Evolutionary conservation across 1,140 invertebrate genomes (phyloP).

Genomic region (Sitophilus oryzae): DNA sequence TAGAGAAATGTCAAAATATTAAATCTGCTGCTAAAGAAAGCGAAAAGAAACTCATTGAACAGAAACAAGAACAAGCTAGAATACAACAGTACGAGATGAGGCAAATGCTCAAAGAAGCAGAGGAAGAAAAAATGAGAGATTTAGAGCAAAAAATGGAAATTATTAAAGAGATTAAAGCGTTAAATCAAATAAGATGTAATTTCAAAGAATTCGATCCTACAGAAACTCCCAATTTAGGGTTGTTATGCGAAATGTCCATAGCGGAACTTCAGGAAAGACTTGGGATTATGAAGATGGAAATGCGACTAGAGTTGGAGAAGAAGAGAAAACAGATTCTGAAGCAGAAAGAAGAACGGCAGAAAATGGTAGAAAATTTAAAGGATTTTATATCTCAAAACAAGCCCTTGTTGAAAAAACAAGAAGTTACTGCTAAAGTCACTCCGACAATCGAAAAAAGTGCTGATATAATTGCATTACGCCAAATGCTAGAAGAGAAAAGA

Average conservation of each 20-base stretch:
- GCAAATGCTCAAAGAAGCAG: conserved; percentile 39
- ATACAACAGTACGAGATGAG: conserved; percentile 46
- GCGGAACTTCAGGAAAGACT: conserved; percentile 51
- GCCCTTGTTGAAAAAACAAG: neutral
- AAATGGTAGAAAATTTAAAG: conserved; percentile 35
- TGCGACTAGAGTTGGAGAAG: conserved; percentile 48
- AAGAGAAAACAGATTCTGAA: conserved; percentile 38
- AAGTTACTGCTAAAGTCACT: neutral
- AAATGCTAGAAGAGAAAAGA: conserved; percentile 13
- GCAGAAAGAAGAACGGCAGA: conserved; percentile 33
- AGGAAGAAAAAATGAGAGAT: conserved; percentile 47
- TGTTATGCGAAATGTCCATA: conserved; percentile 55
- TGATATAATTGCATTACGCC: conserved; percentile 4
- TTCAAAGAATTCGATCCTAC: conserved; percentile 51
- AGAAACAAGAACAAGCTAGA: conserved; percentile 46
- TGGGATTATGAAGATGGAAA: conserved; percentile 44
- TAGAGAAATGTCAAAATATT: conserved; percentile 47
- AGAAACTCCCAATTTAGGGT: conserved; percentile 48
- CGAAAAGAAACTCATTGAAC: conserved; percentile 41
- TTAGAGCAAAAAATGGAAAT: conserved; percentile 46
- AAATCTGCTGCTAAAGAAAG: conserved; percentile 47
- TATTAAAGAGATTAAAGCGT: conserved; percentile 52
- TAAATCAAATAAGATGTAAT: conserved; percentile 38
- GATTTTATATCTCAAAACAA: conserved; percentile 32
- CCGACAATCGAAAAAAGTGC: neutral